Evolutionary conservation across 1,140 invertebrate species (phyloP).

Genomic region (Oncopeltus fasciatus): DNA sequence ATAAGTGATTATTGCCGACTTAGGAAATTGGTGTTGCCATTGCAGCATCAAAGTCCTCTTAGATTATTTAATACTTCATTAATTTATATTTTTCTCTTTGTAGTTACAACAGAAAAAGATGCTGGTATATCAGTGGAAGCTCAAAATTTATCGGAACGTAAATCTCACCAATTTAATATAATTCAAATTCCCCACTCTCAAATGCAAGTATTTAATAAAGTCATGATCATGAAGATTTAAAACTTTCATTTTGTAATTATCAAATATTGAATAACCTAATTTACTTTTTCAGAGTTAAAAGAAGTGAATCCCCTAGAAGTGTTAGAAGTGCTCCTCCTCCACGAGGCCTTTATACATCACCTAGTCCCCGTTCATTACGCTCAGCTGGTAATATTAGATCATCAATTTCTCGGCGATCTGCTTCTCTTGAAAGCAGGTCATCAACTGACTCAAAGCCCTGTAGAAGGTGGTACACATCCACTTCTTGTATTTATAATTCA

Average conservation of each 20-base stretch:
- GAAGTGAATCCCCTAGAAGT: constrained; percentile 54
- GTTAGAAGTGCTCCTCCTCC: constrained; percentile 54
- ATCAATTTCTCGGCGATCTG: constrained; percentile 26
- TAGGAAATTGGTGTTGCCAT: too few relatives aligned
- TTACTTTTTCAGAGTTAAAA: constrained; percentile 11
- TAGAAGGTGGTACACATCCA: constrained; percentile 36
- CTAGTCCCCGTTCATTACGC: constrained; percentile 43
- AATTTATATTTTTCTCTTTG: constrained; percentile 23
- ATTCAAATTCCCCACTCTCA: background rate
- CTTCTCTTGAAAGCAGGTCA: constrained; percentile 64
- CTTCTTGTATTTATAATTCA: too few relatives aligned
- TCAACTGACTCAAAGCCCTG: constrained; percentile 58
- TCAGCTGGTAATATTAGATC: constrained; percentile 47
- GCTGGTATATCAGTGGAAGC: background rate
- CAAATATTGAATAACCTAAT: background rate
- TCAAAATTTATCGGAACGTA: background rate
- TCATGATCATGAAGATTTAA: too few relatives aligned
- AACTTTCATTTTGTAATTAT: background rate
- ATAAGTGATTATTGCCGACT: too few relatives aligned
- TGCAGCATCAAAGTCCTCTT: too few relatives aligned
- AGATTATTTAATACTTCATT: too few relatives aligned
- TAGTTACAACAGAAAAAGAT: constrained; percentile 36
- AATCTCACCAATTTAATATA: background rate
- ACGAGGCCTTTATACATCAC: constrained; percentile 49
- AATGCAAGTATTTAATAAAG: background rate